Evolutionary conservation across 2,113 vertebrate species (phyloP).

Genomic region (Thamnaconus septentrionalis): DNA sequence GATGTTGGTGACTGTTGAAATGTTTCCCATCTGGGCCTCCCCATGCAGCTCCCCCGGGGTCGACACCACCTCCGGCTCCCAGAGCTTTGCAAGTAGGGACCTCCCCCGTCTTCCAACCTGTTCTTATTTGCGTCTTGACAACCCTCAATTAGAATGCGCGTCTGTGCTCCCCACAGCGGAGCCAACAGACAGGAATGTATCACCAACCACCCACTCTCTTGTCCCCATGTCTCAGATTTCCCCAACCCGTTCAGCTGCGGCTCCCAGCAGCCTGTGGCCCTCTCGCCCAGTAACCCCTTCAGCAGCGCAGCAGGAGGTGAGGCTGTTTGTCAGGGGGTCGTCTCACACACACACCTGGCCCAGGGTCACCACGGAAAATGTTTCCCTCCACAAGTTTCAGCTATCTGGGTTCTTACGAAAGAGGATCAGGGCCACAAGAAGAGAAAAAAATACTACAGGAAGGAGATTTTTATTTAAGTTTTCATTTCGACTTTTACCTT

Average conservation of each 20-base stretch:
- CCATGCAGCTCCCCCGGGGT: constrained; percentile 73
- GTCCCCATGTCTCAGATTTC: constrained; percentile 71
- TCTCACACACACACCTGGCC: background rate
- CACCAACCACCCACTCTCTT: constrained; percentile 6
- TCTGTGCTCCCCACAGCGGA: constrained; percentile 25
- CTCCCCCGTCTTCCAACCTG: background rate
- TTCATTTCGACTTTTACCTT: too few relatives aligned
- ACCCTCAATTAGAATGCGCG: constrained; percentile 35
- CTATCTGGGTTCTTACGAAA: too few relatives aligned
- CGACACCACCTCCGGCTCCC: constrained; percentile 63
- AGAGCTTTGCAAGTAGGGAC: constrained; percentile 76
- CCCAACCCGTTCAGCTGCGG: constrained; percentile 82
- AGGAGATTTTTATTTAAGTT: too few relatives aligned
- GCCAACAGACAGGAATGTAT: constrained; percentile 54
- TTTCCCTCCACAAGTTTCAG: too few relatives aligned
- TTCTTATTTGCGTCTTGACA: constrained; percentile 10
- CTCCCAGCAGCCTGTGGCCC: constrained; percentile 66
- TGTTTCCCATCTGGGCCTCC: background rate
- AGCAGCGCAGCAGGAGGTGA: constrained; percentile 81
- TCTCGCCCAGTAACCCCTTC: constrained; percentile 89
- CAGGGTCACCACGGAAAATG: too few relatives aligned
- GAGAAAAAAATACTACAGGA: too few relatives aligned
- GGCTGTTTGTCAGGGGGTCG: constrained; percentile 1
- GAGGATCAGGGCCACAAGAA: too few relatives aligned
- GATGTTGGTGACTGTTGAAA: constrained; percentile 1